Percentiles rank a stretch among this genome's conserved stretches.
Conservation (phyloP, 2,113 vertebrate genomes). For the Prinia subflava region DNA sequence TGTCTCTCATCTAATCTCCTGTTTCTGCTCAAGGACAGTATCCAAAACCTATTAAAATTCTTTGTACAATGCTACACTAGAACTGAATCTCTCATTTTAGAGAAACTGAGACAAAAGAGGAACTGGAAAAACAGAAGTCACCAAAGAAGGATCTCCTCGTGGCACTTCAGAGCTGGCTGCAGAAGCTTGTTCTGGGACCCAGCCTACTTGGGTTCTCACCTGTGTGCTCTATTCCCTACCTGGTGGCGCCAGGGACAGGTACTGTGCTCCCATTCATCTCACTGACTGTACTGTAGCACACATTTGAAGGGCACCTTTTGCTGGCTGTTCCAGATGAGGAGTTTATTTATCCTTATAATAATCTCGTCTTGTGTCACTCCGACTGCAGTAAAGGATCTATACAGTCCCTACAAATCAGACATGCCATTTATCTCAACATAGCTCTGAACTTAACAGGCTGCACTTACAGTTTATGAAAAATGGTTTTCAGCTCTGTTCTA, state of each 20-base stretch:
- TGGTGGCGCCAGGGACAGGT: not conserved
- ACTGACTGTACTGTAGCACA: not conserved
- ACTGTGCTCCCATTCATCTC: not conserved
- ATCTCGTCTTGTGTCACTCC: not conserved
- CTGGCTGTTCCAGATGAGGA: not conserved
- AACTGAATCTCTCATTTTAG: not conserved
- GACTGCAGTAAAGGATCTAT: not conserved
- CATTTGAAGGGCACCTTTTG: not conserved
- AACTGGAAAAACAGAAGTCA: not conserved
- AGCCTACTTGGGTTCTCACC: not conserved
- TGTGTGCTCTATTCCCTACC: not conserved
- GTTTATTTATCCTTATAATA: not conserved
- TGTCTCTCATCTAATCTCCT: not conserved
- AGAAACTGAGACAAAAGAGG: not conserved
- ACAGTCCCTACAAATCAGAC: not conserved
- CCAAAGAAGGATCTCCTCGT: not conserved
- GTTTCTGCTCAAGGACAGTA: not conserved
- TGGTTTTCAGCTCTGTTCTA: constrained; percentile 19
- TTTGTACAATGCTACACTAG: not conserved
- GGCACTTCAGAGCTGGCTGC: not conserved
- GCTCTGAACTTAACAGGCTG: not conserved
- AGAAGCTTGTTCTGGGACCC: not conserved
- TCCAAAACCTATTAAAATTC: not conserved
- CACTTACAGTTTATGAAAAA: not conserved
- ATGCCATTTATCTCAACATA: not conserved